phyloP scores from a whole-genome alignment of 1,140 invertebrate species.

The Pseudobourletiella spinata region DNA sequence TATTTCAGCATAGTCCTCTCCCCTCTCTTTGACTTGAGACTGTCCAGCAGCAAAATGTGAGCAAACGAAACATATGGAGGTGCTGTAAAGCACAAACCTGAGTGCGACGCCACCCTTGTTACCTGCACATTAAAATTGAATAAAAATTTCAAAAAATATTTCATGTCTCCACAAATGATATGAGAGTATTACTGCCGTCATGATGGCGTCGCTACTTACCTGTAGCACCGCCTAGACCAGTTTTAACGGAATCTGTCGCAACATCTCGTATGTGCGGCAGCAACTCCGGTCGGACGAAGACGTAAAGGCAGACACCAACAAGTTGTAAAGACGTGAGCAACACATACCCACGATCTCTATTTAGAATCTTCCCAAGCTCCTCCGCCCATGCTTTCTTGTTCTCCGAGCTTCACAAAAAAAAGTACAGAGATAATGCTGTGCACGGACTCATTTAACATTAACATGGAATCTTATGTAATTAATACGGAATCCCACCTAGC shows the following conservation, averaged over 20 bases:
- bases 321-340: conserved; percentile 90
- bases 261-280: conserved; percentile 83
- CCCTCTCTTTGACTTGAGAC: conserved; percentile 87
- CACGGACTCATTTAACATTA: neutral
- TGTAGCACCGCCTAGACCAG: conserved; percentile 88
- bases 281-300: conserved; percentile 83
- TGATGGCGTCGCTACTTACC: no score
- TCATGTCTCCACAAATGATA: no score
- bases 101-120: conserved; percentile 98
- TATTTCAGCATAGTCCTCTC: conserved; percentile 94
- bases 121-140: no score
- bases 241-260: conserved; percentile 91
- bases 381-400: conserved; percentile 94
- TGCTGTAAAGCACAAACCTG: conserved; percentile 79
- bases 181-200: no score
- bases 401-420: conserved; percentile 56
- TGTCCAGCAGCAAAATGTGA: conserved; percentile 99
- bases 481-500: conserved; percentile 51
- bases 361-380: conserved; percentile 86
- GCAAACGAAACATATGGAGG: conserved; percentile 94
- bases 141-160: no score
- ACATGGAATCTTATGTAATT: neutral
- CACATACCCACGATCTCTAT: conserved; percentile 78
- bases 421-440: conserved; percentile 5
- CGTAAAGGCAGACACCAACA: conserved; percentile 93